Evolutionary conservation across 2,113 vertebrate species (phyloP), one percentile per base, ranked within the genome.

Genomic region (Myocastor coypus): DNA sequence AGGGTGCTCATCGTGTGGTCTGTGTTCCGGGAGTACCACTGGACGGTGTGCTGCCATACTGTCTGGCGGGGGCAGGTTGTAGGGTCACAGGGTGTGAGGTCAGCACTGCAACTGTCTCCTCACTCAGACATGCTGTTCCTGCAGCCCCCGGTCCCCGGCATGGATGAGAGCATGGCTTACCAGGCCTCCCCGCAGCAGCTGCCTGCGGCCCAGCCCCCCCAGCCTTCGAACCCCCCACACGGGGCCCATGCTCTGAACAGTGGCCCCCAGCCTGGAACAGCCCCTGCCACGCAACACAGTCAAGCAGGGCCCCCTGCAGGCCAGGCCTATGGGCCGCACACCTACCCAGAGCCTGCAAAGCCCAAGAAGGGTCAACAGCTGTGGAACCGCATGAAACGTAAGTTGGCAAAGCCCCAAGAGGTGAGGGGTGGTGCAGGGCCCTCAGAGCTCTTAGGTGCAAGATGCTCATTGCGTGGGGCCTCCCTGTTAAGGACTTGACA

Each of bases 311-410:
- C 98, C 94, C 10, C 98, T 95, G 37, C 98, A 3, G 83, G 97
- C 95, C 73, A 98, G 98, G 92, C 98, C 86, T 98, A 98, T 4
- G 98, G 98, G 68, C 99, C 99, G 1, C 98, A 99, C 95, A 6
- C 93, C 95, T 97, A 98, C 98, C 78, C 81, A 0, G 98, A 98
- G 14, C 91, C 96, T 0, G 46, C 96, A 61, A 99, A 98, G 91
- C 96, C 97, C 87, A 98, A 98, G 97, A 98, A 98, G 89, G 98
- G 98, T 75, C 99, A 99, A 86, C 99, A 99, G 95, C 97, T 99
- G 7, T 99, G 99, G 99, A 99, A 99, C 81, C 99, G 99, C 63
- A 98, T 98, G 98, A 98, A 98, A 73, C 98, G 98, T 98, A 73
- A 98, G 98, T 91, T 64, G 22, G 20, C 7, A 16, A 3, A 75